phyloP scores from a whole-genome alignment of 2,888 invertebrate species.

The Ennomos quercinarius region DNA sequence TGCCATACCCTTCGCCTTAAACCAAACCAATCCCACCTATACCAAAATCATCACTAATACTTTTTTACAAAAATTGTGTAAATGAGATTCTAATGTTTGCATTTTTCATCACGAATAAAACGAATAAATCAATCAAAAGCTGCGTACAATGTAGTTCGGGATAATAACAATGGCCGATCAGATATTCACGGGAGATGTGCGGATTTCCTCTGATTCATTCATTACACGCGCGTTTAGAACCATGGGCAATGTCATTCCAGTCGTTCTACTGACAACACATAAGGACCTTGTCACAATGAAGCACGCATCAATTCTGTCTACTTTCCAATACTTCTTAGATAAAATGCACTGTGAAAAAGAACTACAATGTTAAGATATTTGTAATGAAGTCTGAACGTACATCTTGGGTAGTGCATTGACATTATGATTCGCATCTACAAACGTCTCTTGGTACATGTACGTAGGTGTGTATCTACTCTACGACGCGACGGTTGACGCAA shows the following conservation, averaged over 20 bases:
- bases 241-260: conserved; percentile 18
- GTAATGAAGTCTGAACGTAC: conserved; percentile 31
- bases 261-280: conserved; percentile 4
- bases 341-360: conserved; percentile 3
- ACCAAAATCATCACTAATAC: too few species aligned
- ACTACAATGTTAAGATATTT: neutral
- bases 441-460: conserved; percentile 11
- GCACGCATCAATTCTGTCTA: neutral
- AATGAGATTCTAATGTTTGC: too few species aligned
- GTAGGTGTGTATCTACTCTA: conserved; percentile 4
- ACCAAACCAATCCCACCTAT: too few species aligned
- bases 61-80: too few species aligned
- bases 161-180: conserved; percentile 58
- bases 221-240: conserved; percentile 47
- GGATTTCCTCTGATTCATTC: conserved; percentile 69
- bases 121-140: too few species aligned
- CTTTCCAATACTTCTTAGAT: neutral
- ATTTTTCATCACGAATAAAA: too few species aligned
- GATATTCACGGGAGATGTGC: conserved; percentile 63
- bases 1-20: too few species aligned
- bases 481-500: neutral
- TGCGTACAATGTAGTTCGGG: conserved; percentile 8
- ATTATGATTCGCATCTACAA: conserved; percentile 22
- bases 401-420: conserved; percentile 44
- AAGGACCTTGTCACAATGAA: conserved; percentile 8